Conservation (phyloP, 2,888 invertebrate genomes). For the Oeneis ivallda region DNA sequence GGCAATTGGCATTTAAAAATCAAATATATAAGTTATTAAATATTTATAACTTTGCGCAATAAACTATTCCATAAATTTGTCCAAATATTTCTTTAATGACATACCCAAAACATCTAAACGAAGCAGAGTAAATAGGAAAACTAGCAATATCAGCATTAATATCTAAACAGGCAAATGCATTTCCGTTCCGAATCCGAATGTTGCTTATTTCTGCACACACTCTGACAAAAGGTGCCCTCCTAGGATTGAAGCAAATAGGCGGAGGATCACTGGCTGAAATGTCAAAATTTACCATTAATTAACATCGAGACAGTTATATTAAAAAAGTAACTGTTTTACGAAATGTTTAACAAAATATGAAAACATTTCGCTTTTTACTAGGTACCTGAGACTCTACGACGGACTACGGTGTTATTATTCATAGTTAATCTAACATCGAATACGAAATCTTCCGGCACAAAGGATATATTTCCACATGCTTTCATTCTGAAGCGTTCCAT, state of each 20-base stretch:
- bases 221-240: conserved; percentile 85
- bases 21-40: too few relatives aligned
- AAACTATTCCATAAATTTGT: background rate
- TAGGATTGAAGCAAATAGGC: conserved; percentile 86
- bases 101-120: conserved; percentile 78
- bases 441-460: conserved; percentile 91
- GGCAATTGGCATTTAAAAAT: too few relatives aligned
- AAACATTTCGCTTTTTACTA: conserved; percentile 15
- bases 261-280: conserved; percentile 87
- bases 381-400: conserved; percentile 87
- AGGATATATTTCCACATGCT: conserved; percentile 89
- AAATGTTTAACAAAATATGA: background rate
- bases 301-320: background rate
- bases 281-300: conserved; percentile 16
- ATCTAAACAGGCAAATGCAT: conserved; percentile 89
- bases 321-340: background rate
- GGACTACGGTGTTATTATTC: conserved; percentile 87
- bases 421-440: conserved; percentile 87
- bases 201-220: conserved; percentile 90
- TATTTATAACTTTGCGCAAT: too few relatives aligned
- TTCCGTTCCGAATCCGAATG: conserved; percentile 88
- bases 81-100: conserved; percentile 10
- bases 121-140: conserved; percentile 81
- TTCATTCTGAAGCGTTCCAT: conserved; percentile 85
- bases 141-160: conserved; percentile 85